A percentile compares a stretch with the other conserved stretches of the same genome.
phyloP scores from a whole-genome alignment of 30 jellyfish, hydroid and myxozoan genomes.

The Nemopilema nomurai region DNA sequence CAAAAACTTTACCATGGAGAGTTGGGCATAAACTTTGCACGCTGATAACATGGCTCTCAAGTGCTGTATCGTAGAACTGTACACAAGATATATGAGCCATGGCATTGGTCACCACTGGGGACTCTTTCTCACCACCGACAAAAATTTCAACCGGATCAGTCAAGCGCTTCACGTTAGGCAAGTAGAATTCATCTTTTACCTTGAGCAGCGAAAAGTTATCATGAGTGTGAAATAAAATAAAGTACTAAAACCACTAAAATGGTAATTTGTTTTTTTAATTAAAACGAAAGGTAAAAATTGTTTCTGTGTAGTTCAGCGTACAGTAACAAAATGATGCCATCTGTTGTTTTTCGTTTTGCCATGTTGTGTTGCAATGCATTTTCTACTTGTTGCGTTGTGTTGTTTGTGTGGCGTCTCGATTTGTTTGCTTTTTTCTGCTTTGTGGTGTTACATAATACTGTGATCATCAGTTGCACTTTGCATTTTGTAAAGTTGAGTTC shows the following conservation, averaged over 20 bases:
- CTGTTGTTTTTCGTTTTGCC: no score
- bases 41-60: constrained; percentile 29
- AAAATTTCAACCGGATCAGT: background rate
- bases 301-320: no score
- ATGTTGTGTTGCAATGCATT: no score
- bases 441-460: no score
- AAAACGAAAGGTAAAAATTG: no score
- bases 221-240: background rate
- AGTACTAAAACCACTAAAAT: background rate
- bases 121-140: background rate
- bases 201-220: background rate
- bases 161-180: background rate
- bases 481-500: no score
- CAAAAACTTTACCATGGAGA: constrained; percentile 19
- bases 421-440: no score
- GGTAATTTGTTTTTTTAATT: no score
- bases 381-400: no score
- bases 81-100: constrained; percentile 38
- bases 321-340: no score
- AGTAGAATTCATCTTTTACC: constrained; percentile 8
- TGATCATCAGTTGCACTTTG: no score
- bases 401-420: no score
- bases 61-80: constrained; percentile 18
- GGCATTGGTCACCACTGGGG: background rate
- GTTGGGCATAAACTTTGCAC: constrained; percentile 22